A percentile compares a stretch with the other conserved stretches of the same genome.
phyloP scores from a whole-genome alignment of 2,888 invertebrate genomes.

The Masnerella sp. region DNA sequence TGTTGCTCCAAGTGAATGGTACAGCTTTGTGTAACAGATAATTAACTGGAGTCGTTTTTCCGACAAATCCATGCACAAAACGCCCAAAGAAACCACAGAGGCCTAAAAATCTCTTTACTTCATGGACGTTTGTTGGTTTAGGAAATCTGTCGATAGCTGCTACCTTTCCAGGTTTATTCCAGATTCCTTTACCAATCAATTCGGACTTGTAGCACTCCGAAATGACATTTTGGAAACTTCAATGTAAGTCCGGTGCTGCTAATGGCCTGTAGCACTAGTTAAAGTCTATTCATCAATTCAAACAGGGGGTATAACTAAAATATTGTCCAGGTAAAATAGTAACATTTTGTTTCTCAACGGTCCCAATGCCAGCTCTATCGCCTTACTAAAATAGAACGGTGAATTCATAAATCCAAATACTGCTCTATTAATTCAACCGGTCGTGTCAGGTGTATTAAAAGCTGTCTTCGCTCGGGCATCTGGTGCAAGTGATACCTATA shows the following conservation, averaged over 20 bases:
- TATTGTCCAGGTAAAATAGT: conserved; percentile 5
- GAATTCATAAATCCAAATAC: conserved; percentile 6
- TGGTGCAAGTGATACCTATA: background rate
- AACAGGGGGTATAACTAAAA: background rate
- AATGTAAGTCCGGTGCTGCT: conserved; percentile 1
- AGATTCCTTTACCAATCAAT: too few relatives aligned
- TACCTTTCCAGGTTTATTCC: too few relatives aligned
- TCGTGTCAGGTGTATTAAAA: conserved; percentile 9
- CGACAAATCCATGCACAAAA: too few relatives aligned
- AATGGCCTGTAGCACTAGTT: background rate
- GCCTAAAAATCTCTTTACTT: too few relatives aligned
- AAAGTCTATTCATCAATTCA: background rate
- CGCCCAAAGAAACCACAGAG: too few relatives aligned
- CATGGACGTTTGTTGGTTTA: too few relatives aligned
- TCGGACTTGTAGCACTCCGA: background rate
- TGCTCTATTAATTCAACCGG: conserved; percentile 1
- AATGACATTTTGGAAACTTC: background rate
- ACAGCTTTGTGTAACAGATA: too few relatives aligned
- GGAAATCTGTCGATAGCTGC: too few relatives aligned
- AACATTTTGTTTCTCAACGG: background rate
- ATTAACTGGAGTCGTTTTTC: too few relatives aligned
- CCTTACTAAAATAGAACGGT: conserved; percentile 9
- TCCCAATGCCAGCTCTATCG: conserved; percentile 2
- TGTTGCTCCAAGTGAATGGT: too few relatives aligned
- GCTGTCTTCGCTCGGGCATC: conserved; percentile 5